Evolutionary conservation across 2,797 vertebrate species (phyloP).

Genomic region (Rhynchonycteris naso): DNA sequence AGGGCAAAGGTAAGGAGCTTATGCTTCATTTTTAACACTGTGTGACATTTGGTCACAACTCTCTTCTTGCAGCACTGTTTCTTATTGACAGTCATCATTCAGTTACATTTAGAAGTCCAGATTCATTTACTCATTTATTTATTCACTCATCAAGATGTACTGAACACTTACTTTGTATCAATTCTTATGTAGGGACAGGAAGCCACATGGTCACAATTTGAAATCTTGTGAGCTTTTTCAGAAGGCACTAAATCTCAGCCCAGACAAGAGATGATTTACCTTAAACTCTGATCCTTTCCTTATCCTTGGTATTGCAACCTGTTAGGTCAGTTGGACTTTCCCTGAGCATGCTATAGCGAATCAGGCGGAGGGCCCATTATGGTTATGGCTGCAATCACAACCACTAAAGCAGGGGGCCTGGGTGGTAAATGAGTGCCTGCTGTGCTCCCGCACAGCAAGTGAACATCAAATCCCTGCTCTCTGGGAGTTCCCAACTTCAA

Average conservation of each 20-base stretch:
- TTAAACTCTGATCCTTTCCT: not conserved
- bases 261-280: constrained; percentile 23
- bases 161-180: not conserved
- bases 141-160: not conserved
- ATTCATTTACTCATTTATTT: constrained; percentile 16
- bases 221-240: constrained; percentile 8
- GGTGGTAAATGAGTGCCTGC: not conserved
- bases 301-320: not conserved
- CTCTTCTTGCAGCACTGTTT: not conserved
- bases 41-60: constrained; percentile 12
- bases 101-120: constrained; percentile 26
- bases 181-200: not conserved
- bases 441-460: not conserved
- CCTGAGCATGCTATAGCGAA: not conserved
- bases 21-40: not conserved
- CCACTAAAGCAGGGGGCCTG: not conserved
- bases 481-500: not conserved
- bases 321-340: not conserved
- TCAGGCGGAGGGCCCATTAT: too few species aligned
- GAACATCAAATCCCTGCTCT: not conserved
- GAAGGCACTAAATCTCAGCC: constrained; percentile 25
- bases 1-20: not conserved
- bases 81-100: constrained; percentile 3
- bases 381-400: not conserved
- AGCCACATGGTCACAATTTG: not conserved